Conservation (phyloP, 2,113 vertebrate species). For the Dicentrarchus labrax region DNA sequence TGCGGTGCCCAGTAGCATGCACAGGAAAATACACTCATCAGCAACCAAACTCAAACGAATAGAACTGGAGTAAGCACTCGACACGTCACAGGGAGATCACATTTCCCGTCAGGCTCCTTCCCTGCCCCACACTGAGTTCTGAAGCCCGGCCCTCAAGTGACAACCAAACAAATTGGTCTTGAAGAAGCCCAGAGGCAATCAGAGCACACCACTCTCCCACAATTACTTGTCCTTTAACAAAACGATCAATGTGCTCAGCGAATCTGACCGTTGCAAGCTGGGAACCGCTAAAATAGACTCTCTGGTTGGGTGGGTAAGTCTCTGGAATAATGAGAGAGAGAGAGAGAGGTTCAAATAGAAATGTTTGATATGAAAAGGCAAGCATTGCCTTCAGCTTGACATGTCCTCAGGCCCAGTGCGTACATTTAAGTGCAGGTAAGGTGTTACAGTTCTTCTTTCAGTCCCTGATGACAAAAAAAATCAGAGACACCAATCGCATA, state of each 20-base stretch:
- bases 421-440: neutral
- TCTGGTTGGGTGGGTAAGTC: slow-evolving; percentile 22
- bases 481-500: neutral
- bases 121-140: slow-evolving; percentile 35
- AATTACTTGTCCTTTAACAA: slow-evolving; percentile 74
- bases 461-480: neutral
- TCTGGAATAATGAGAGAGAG: slow-evolving; percentile 46
- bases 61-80: slow-evolving; percentile 30
- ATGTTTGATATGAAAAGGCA: slow-evolving; percentile 25
- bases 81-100: slow-evolving; percentile 41
- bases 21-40: slow-evolving; percentile 8
- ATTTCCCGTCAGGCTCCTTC: slow-evolving; percentile 46
- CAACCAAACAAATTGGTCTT: slow-evolving; percentile 69
- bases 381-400: slow-evolving; percentile 8
- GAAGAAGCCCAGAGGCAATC: slow-evolving; percentile 73
- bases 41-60: slow-evolving; percentile 21
- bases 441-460: neutral
- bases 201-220: slow-evolving; percentile 59
- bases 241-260: slow-evolving; percentile 60
- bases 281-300: slow-evolving; percentile 51
- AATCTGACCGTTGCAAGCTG: slow-evolving; percentile 34
- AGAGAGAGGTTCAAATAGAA: slow-evolving; percentile 18
- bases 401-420: slow-evolving; percentile 4
- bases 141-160: slow-evolving; percentile 53
- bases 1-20: slow-evolving; percentile 19